A percentile compares a stretch with the other conserved stretches of the same genome.
Evolutionary conservation across 2,113 vertebrate species (phyloP).

Genomic region (Forbesichthys agassizii): DNA sequence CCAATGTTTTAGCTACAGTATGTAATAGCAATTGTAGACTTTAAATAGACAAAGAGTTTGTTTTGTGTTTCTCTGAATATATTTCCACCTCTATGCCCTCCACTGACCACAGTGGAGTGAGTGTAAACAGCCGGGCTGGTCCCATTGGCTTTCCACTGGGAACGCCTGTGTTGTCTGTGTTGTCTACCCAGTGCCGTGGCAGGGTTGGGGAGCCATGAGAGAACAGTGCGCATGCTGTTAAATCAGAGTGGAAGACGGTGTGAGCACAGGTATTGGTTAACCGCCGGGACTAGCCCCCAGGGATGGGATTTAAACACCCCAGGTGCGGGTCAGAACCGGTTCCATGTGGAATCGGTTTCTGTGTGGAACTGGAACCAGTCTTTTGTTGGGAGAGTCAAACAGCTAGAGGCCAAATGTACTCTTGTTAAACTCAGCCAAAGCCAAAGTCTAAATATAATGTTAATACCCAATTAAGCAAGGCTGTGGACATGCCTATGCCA

Average conservation of each 20-base stretch:
- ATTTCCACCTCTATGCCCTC: slow-evolving; percentile 22
- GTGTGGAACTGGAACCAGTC: slow-evolving; percentile 6
- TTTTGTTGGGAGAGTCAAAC: neutral
- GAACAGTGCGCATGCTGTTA: slow-evolving; percentile 49
- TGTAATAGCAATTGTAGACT: no score
- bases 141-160: slow-evolving; percentile 56
- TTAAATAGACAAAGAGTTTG: neutral
- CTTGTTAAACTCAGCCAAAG: neutral
- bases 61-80: slow-evolving; percentile 49
- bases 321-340: slow-evolving; percentile 15
- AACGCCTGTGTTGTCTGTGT: slow-evolving; percentile 49
- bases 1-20: no score
- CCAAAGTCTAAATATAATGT: neutral
- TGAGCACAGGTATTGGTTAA: slow-evolving; percentile 21
- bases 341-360: neutral
- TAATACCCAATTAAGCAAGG: no score
- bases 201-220: slow-evolving; percentile 38
- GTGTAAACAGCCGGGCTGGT: slow-evolving; percentile 52
- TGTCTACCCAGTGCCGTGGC: slow-evolving; percentile 36
- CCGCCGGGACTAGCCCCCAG: slow-evolving; percentile 5
- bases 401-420: slow-evolving; percentile 22
- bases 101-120: slow-evolving; percentile 56
- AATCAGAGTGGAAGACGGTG: slow-evolving; percentile 8
- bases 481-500: no score
- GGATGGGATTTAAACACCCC: slow-evolving; percentile 14